phyloP scores from a whole-genome alignment of 2,113 vertebrate species.

The Theristicus caerulescens region DNA sequence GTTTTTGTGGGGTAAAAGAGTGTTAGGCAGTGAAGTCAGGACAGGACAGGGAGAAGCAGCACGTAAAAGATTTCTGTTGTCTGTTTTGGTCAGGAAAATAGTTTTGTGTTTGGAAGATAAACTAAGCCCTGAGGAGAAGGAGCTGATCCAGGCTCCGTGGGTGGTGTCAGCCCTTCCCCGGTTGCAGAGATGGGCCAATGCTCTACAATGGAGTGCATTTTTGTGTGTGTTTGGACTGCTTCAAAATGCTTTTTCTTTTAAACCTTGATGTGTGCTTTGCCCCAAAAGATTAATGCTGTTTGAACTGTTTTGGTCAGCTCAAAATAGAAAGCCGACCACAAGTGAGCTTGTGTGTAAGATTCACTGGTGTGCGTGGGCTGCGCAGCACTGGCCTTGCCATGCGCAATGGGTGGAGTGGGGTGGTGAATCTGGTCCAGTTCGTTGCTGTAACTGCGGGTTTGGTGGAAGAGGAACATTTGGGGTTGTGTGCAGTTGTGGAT shows the following conservation, averaged over 20 bases:
- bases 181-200: not conserved
- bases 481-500: too few relatives aligned
- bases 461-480: not conserved
- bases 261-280: not conserved
- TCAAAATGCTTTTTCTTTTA: not conserved
- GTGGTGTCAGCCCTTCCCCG: not conserved
- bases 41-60: not conserved
- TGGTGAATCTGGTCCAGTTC: not conserved
- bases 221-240: not conserved
- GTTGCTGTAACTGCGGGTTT: not conserved
- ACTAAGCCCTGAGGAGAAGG: not conserved
- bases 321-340: not conserved
- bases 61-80: not conserved
- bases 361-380: not conserved
- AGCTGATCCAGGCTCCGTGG: not conserved
- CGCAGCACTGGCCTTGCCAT: fast-evolving
- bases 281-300: not conserved
- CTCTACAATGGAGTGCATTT: not conserved
- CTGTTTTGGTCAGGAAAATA: not conserved
- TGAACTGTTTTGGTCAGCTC: not conserved
- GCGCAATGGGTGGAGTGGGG: fast-evolving
- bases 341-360: not conserved
- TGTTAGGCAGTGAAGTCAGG: not conserved
- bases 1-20: not conserved
- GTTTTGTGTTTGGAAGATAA: not conserved